Conservation (phyloP, 64 coral and sea anemone species). For the Astreopora myriophthalma region DNA sequence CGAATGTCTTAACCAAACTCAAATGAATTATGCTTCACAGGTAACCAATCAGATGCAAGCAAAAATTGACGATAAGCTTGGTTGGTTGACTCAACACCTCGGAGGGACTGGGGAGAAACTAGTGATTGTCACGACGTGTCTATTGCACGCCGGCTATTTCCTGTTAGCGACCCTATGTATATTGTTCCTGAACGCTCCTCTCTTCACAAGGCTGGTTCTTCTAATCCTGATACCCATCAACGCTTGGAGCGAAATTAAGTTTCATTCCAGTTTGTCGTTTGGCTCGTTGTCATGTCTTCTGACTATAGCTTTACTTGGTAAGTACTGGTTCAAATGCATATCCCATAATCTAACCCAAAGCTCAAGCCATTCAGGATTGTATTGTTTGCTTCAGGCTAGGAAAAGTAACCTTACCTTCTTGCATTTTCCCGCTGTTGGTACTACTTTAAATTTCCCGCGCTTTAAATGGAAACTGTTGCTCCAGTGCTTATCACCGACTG, state of each 20-base stretch:
- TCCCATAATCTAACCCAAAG: too few relatives aligned
- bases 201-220: constrained; percentile 75
- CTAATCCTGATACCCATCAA: constrained; percentile 84
- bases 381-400: too few relatives aligned
- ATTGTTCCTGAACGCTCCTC: constrained; percentile 88
- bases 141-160: constrained; percentile 81
- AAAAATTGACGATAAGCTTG: constrained; percentile 72
- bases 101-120: constrained; percentile 94
- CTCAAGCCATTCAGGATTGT: not conserved
- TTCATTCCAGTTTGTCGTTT: constrained; percentile 76
- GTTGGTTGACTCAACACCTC: constrained; percentile 87
- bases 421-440: not conserved
- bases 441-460: not conserved
- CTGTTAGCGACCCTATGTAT: constrained; percentile 82
- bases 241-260: constrained; percentile 87
- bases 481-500: not conserved
- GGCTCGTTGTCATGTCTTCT: constrained; percentile 71
- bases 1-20: not conserved
- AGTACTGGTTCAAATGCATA: too few relatives aligned
- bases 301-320: constrained; percentile 67
- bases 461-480: not conserved
- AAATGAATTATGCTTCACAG: not conserved
- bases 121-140: constrained; percentile 53
- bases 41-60: constrained; percentile 81
- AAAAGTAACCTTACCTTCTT: too few relatives aligned